phyloP scores from a whole-genome alignment of 2,797 vertebrate genomes.

The Poecilia wingei region DNA sequence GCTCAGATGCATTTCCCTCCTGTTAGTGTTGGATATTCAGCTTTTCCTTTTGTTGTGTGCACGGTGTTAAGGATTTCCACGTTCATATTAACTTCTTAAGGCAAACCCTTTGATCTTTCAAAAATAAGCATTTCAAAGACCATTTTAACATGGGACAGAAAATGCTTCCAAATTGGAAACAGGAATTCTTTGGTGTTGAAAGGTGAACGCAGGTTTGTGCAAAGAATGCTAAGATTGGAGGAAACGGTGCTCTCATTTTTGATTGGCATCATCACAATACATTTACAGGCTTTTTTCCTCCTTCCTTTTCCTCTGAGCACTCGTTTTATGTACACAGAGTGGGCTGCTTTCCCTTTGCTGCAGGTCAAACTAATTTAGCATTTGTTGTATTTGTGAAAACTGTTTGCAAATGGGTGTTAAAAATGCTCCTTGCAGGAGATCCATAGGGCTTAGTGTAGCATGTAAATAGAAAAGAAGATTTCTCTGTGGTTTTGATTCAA shows the following conservation, averaged over 20 bases:
- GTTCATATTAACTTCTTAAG: constrained; percentile 40
- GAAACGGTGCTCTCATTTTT: constrained; percentile 44
- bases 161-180: constrained; percentile 35
- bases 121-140: constrained; percentile 48
- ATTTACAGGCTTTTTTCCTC: constrained; percentile 23
- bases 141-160: constrained; percentile 27
- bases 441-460: constrained; percentile 7
- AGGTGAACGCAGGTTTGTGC: constrained; percentile 20
- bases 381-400: constrained; percentile 63
- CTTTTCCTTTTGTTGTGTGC: constrained; percentile 7
- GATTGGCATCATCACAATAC: constrained; percentile 52
- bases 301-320: constrained; percentile 22
- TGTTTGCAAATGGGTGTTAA: constrained; percentile 51
- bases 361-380: constrained; percentile 68
- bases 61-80: constrained; percentile 23
- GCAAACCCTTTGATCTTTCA: constrained; percentile 51
- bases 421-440: constrained; percentile 53
- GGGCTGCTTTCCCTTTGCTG: constrained; percentile 22
- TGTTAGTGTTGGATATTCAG: constrained; percentile 25
- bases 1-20: constrained; percentile 8
- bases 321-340: constrained; percentile 30
- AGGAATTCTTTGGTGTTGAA: constrained; percentile 14
- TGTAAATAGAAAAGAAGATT: constrained; percentile 55
- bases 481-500: constrained; percentile 24
- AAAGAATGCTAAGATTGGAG: constrained; percentile 27